Base-by-base conservation (phyloP, 2,797 vertebrate species). In the Epinephelus malabaricus region DNA sequence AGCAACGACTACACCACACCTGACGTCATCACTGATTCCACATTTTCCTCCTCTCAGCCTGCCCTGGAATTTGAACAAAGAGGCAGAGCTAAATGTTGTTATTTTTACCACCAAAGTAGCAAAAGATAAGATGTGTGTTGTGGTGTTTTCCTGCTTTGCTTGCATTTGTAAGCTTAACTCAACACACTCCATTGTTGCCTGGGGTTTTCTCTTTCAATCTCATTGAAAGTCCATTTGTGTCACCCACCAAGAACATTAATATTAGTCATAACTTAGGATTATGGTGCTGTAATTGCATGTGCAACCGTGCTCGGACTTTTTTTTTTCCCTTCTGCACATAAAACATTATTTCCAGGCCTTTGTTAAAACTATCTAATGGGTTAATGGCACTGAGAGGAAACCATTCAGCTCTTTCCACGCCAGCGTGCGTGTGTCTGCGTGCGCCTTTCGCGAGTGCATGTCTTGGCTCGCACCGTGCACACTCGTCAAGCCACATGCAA, bases 141-240 rank as follows among this genome's bases (percentile, higher is more conserved):
- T 40, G 38, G 59, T 58, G 64, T 72, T 83, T 85, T 80, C 66
- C 8, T 77, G n/a, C 61, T 76, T 76, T 72, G 68, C 68, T 76
- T 71, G 61, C 47, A 55, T 74, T 66, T 55, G 59, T 79, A 73
- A 79, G 73, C 82, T 60, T n/a, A 69, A 69, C 73, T 83, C 84
- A 86, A 79, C 79, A 68, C 59, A 34, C 74, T 69, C 70, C 55
- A 43, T 85, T 81, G 83, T 90, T 83, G 71, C 72, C 72, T 53
- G 51, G 19, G 49, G 68, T 79, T 83, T 88, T 82, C 63, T 69
- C 55, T 92, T 81, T 88, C 51, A 69, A 7, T 84, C 92, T 95
- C 92, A 96, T 96, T 96, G 92, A 96, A 95, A 96, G 92, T 95
- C 95, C 95, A 96, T 96, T 96, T 95, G 90, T 88, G 80, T 91